These are phyloP conservation scores for Periophthalmus magnuspinnatus DNA, from an alignment of 2,797 vertebrate genomes.

Conservation along the genomic window DNA sequence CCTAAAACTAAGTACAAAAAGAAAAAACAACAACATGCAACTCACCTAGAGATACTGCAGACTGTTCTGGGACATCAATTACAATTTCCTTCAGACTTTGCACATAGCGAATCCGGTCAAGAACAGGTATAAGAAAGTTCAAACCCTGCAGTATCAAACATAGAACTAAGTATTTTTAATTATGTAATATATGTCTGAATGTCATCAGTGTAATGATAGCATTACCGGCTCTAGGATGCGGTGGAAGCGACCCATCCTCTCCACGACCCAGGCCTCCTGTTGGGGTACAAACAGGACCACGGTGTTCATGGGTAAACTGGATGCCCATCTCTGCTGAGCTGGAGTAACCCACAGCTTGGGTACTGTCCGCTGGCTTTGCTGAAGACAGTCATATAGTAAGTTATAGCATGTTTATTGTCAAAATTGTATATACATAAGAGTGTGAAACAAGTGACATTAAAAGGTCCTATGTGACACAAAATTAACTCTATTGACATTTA, in stretches of 20 bases:
- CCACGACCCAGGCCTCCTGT: slow-evolving; percentile 97
- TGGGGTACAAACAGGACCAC: slow-evolving; percentile 93
- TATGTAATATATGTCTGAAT: background rate
- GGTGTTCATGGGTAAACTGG: slow-evolving; percentile 89
- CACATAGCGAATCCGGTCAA: slow-evolving; percentile 90
- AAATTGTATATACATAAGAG: too few relatives aligned
- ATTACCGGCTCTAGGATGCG: slow-evolving; percentile 91
- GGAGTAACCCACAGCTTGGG: slow-evolving; percentile 64
- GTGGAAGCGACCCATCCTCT: slow-evolving; percentile 95
- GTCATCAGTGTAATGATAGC: background rate
- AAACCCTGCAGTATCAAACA: slow-evolving; percentile 79
- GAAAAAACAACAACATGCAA: too few relatives aligned
- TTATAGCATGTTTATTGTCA: background rate
- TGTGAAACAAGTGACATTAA: too few relatives aligned
- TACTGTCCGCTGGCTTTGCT: slow-evolving; percentile 59
- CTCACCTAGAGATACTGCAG: slow-evolving; percentile 91
- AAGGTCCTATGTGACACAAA: too few relatives aligned
- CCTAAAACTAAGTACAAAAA: background rate
- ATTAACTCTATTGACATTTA: too few relatives aligned
- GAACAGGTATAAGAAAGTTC: slow-evolving; percentile 91
- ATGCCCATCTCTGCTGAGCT: slow-evolving; percentile 80
- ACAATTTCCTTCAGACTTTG: slow-evolving; percentile 98
- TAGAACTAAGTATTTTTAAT: background rate
- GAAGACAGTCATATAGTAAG: background rate
- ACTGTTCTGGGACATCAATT: slow-evolving; percentile 96